Percentiles rank a stretch among this genome's conserved stretches.
These are phyloP conservation scores for Dryomyza anilis DNA, from an alignment of 2,888 invertebrate species.

Conservation along the genomic window DNA sequence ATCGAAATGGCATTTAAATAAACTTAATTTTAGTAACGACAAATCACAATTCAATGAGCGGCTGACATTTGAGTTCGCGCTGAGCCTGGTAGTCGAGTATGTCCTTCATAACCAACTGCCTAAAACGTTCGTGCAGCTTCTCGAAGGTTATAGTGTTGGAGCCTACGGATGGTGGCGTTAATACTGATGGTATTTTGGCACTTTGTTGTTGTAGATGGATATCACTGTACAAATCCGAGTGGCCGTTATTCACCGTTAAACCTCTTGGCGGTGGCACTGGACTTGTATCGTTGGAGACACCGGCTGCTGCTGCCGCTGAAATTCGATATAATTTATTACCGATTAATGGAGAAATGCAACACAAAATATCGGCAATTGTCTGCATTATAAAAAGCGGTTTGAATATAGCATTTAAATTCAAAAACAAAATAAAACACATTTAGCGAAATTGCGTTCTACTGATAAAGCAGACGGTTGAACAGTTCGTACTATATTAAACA, in stretches of 20 bases:
- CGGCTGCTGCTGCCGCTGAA: too few species aligned
- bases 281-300: too few species aligned
- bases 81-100: slow-evolving; percentile 47
- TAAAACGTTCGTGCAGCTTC: slow-evolving; percentile 50
- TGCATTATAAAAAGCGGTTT: too few species aligned
- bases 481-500: too few species aligned
- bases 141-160: slow-evolving; percentile 40
- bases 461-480: too few species aligned
- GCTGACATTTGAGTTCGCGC: slow-evolving; percentile 44
- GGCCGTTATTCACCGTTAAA: slow-evolving; percentile 24
- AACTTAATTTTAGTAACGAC: slow-evolving; percentile 1
- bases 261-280: slow-evolving; percentile 36
- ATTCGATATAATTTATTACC: slow-evolving; percentile 40
- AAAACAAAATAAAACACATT: too few species aligned
- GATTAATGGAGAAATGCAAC: slow-evolving; percentile 38
- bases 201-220: slow-evolving; percentile 26
- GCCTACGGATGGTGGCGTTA: slow-evolving; percentile 29
- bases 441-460: too few species aligned
- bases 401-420: too few species aligned
- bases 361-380: slow-evolving; percentile 18
- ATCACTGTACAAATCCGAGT: slow-evolving; percentile 22
- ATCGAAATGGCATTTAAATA: neutral
- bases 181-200: slow-evolving; percentile 35
- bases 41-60: slow-evolving; percentile 55
- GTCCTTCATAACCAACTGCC: slow-evolving; percentile 50